These are phyloP conservation scores for Aethes cnicana DNA, from an alignment of 2,888 invertebrate genomes.

Conservation along the genomic window DNA sequence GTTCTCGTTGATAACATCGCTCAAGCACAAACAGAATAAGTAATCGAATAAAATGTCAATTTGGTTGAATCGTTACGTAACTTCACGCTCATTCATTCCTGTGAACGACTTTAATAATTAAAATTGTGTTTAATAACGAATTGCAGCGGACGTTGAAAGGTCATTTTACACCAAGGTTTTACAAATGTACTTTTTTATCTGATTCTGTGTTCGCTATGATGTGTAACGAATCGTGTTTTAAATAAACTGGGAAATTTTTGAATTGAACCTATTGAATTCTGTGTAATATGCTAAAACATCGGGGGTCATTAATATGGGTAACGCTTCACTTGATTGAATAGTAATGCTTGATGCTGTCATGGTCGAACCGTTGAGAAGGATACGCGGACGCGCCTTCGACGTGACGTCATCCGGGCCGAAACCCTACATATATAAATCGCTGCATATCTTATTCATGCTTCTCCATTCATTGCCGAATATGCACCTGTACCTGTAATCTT, in stretches of 20 bases:
- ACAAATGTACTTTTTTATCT: conserved; percentile 51
- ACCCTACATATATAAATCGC: conserved; percentile 1
- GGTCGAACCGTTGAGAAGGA: conserved; percentile 39
- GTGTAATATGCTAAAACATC: background rate
- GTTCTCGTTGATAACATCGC: conserved; percentile 44
- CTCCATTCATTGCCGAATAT: background rate
- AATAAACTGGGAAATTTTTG: conserved; percentile 12
- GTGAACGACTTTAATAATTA: background rate
- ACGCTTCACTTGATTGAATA: conserved; percentile 17
- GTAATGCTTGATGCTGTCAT: conserved; percentile 8
- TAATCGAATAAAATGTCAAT: background rate
- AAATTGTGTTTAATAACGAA: conserved; percentile 40
- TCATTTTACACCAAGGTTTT: conserved; percentile 72
- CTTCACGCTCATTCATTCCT: background rate
- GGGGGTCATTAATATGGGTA: conserved; percentile 16
- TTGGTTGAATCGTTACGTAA: background rate
- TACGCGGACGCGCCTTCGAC: conserved; percentile 59
- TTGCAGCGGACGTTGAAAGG: conserved; percentile 75
- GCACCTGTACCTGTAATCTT: background rate
- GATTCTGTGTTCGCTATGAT: conserved; percentile 13
- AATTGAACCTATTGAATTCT: background rate
- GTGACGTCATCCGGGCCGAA: conserved; percentile 59
- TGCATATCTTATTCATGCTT: background rate
- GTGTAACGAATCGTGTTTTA: conserved; percentile 9
- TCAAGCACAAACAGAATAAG: background rate